phyloP scores from a whole-genome alignment of 2,888 invertebrate species.

The Apamea crenata region DNA sequence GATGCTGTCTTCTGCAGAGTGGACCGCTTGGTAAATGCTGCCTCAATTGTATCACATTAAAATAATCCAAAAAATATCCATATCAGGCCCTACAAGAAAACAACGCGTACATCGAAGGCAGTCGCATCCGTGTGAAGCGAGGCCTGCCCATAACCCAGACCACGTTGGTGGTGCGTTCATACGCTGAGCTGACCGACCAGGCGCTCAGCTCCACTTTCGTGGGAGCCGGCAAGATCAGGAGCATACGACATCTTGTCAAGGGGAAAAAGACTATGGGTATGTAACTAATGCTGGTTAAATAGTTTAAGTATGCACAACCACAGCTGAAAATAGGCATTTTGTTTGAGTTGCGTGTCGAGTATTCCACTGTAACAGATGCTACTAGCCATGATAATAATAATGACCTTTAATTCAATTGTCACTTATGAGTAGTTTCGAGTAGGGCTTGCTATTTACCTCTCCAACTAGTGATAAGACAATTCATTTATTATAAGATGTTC shows the following conservation, averaged over 20 bases:
- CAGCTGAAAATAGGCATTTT: background rate
- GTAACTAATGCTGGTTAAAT: slow-evolving; percentile 4
- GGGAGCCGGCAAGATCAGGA: slow-evolving; percentile 79
- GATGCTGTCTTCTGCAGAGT: background rate
- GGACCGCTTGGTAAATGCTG: background rate
- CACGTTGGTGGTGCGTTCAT: slow-evolving; percentile 79
- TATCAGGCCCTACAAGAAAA: slow-evolving; percentile 82
- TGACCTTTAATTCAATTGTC: background rate
- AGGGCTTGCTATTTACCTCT: background rate
- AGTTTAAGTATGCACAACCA: background rate
- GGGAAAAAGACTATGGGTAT: slow-evolving; percentile 81
- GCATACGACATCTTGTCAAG: slow-evolving; percentile 78
- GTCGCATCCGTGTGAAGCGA: slow-evolving; percentile 74
- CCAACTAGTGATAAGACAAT: background rate
- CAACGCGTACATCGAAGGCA: slow-evolving; percentile 73
- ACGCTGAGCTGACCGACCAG: slow-evolving; percentile 75
- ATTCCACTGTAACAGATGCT: background rate
- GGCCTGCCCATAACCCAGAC: slow-evolving; percentile 77
- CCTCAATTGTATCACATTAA: background rate
- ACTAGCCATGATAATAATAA: background rate
- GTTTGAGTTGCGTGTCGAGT: background rate
- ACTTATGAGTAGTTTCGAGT: background rate
- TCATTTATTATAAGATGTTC: background rate
- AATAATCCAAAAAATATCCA: background rate
- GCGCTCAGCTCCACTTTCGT: slow-evolving; percentile 75